Evolutionary conservation across 1,140 invertebrate species (phyloP), one percentile per base, ranked within the genome.

Genomic region (Elymnias hypermnestra): DNA sequence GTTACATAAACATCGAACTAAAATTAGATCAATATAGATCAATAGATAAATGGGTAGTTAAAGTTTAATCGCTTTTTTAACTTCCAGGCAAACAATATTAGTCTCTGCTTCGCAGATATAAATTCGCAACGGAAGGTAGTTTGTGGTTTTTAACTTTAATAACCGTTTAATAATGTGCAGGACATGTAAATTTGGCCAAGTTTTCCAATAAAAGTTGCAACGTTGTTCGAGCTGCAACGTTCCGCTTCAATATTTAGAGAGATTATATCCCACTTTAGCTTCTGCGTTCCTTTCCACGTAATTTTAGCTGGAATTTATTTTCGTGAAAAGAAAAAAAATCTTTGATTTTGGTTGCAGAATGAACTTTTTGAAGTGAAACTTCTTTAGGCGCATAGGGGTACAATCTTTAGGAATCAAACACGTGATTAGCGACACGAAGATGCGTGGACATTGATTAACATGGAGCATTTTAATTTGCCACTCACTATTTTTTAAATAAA

Each of bases 181-280:
- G 63, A 65, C 55, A 79, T 83, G 75, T 77, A 79, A 79, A 83
- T 33, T 83, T 63, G 68, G 63, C 38, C 48, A 79, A 83, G 74
- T 83, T 83, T 83, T 79, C 63, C 73, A 83, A 83, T 83, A 83
- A 79, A 79, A 83, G 78, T 83, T 78, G 75, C 72, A 69, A 47
- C 57, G 29, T 17, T 40, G 31, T 45, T 35, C 18, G 13, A 33
- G 29, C 13, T 33, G 29, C 29, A 33, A 17, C 14, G 29, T 33
- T 33, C 2, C 7, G 29, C 29, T 33, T 33, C 7, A 33, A 33
- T 33, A 33, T 33, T 33, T 17, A 33, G 29, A 28, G 29, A 3
- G 2, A 15, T 7, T 7, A 14, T 3, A 33, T 17, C 15, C 8
- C 13, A 33, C 7, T 33, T 14, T 5, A 7, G 15, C 29, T 33